These are phyloP conservation scores for Saxidomus purpurata DNA, from an alignment of 1,140 invertebrate genomes.

Conservation along the genomic window DNA sequence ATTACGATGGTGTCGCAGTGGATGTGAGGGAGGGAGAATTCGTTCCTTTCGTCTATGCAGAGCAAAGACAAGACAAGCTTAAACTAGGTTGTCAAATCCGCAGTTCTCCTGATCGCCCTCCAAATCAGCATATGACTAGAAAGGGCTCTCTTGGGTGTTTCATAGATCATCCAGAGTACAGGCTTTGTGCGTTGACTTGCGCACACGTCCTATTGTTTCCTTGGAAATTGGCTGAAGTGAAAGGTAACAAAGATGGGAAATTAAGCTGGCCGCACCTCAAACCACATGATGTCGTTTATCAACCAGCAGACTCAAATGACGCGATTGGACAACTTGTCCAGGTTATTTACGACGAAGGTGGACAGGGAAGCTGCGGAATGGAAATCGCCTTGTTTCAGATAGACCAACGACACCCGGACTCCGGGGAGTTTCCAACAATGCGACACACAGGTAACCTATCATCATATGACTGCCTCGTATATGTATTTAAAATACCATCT, in stretches of 20 bases:
- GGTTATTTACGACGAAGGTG: constrained; percentile 2
- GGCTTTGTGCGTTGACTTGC: no score
- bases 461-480: no score
- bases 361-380: neutral
- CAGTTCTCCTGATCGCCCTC: neutral
- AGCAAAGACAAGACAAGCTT: neutral
- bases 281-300: neutral
- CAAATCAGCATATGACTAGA: neutral
- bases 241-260: neutral
- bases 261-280: neutral
- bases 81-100: neutral
- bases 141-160: neutral
- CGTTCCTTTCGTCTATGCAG: neutral
- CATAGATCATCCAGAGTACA: constrained; percentile 4
- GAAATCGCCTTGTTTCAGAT: constrained; percentile 1
- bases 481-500: no score
- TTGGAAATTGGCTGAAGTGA: neutral
- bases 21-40: constrained; percentile 3
- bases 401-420: constrained; percentile 1
- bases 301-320: neutral
- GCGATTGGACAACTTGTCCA: neutral
- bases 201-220: neutral
- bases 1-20: neutral
- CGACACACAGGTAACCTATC: neutral
- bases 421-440: neutral